phyloP scores from a whole-genome alignment of 2,888 invertebrate genomes.

The Eristalis arbustorum region DNA sequence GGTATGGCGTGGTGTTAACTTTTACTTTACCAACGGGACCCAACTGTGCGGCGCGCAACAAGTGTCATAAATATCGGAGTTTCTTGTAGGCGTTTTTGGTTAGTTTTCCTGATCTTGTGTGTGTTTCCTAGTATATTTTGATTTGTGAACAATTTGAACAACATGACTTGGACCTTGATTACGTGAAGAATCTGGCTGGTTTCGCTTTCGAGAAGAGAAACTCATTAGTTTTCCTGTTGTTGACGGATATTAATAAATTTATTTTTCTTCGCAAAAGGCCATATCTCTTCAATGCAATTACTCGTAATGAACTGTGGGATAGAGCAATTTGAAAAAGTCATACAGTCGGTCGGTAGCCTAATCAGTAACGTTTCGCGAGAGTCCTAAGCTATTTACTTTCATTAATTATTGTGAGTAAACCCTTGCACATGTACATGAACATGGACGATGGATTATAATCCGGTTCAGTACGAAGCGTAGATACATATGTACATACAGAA shows the following conservation, averaged over 20 bases:
- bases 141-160: conserved; percentile 59
- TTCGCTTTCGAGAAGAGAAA: background rate
- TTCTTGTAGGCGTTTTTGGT: conserved; percentile 60
- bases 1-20: conserved; percentile 32
- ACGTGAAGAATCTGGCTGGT: conserved; percentile 26
- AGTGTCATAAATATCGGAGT: conserved; percentile 66
- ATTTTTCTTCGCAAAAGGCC: background rate
- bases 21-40: conserved; percentile 36
- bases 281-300: background rate
- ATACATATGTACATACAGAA: no score
- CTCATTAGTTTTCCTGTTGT: background rate
- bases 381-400: background rate
- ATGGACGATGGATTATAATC: no score
- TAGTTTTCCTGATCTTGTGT: conserved; percentile 55
- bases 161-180: conserved; percentile 61
- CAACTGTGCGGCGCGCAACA: conserved; percentile 34
- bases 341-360: background rate
- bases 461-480: no score
- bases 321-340: background rate
- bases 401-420: background rate
- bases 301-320: background rate
- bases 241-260: background rate
- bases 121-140: conserved; percentile 44
- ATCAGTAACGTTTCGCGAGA: background rate
- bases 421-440: background rate